Conservation (phyloP, 1,140 invertebrate genomes). For the Marisa cornuarietis region DNA sequence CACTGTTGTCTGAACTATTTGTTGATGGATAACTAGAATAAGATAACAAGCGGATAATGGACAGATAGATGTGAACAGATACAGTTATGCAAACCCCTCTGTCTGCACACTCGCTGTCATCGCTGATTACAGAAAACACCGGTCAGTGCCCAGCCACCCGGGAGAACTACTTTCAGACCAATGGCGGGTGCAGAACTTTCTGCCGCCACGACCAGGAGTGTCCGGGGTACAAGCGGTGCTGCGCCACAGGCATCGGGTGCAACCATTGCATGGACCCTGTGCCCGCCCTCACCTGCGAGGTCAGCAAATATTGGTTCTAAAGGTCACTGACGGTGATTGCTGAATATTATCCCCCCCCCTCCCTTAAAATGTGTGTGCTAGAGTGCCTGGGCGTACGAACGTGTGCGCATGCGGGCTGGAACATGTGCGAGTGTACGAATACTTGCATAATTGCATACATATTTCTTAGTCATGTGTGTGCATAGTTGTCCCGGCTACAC, state of each 20-base stretch:
- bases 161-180: neutral
- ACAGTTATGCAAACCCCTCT: neutral
- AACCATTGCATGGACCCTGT: constrained; percentile 10
- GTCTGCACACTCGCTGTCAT: neutral
- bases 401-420: neutral
- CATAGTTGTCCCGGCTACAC: no score
- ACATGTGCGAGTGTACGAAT: neutral
- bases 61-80: neutral
- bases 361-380: neutral
- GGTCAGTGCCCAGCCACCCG: neutral
- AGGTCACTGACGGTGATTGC: neutral
- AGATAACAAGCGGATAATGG: no score
- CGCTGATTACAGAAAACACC: neutral
- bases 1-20: no score
- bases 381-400: neutral
- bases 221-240: constrained; percentile 12
- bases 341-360: neutral
- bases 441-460: no score
- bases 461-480: no score
- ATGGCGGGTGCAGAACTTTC: constrained; percentile 10
- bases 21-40: no score
- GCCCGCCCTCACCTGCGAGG: constrained; percentile 9
- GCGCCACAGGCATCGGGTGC: constrained; percentile 16
- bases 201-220: constrained; percentile 23
- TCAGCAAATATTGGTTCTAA: neutral